phyloP scores from a whole-genome alignment of 1,140 invertebrate species.

The Polypedilum vanderplanki region DNA sequence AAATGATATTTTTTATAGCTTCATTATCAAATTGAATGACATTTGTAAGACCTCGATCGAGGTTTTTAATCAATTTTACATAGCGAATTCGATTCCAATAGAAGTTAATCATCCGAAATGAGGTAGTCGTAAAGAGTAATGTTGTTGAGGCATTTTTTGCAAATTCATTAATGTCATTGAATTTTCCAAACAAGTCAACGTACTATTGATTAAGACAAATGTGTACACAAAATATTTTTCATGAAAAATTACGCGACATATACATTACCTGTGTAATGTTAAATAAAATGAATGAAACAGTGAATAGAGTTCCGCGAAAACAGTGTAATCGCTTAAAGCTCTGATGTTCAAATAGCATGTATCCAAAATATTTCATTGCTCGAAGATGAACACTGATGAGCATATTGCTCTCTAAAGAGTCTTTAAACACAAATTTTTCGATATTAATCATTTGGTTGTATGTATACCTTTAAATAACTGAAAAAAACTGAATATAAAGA shows the following conservation, averaged over 20 bases:
- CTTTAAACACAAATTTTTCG: conserved; percentile 9
- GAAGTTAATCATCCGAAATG: conserved; percentile 10
- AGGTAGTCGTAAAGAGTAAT: not conserved
- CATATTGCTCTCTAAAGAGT: not conserved
- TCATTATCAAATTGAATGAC: not conserved
- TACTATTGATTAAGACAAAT: not conserved
- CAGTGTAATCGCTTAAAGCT: not conserved
- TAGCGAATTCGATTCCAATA: conserved; percentile 10
- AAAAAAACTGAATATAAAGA: not conserved
- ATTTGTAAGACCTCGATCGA: not conserved
- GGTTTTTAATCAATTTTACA: not conserved
- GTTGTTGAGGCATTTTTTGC: conserved; percentile 2
- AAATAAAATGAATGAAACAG: not conserved
- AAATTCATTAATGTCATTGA: not conserved
- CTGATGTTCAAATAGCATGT: conserved; percentile 3
- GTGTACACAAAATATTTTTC: not conserved
- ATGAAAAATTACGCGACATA: not conserved
- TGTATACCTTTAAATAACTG: not conserved
- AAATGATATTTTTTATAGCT: not conserved
- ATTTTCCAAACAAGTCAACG: not conserved
- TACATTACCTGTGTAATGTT: conserved; percentile 9
- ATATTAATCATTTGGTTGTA: not conserved
- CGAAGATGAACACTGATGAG: not conserved
- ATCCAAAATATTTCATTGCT: conserved; percentile 9
- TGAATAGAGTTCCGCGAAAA: not conserved